Evolutionary conservation across 2,888 invertebrate species (phyloP).

Genomic region (Calephelis perditalis): DNA sequence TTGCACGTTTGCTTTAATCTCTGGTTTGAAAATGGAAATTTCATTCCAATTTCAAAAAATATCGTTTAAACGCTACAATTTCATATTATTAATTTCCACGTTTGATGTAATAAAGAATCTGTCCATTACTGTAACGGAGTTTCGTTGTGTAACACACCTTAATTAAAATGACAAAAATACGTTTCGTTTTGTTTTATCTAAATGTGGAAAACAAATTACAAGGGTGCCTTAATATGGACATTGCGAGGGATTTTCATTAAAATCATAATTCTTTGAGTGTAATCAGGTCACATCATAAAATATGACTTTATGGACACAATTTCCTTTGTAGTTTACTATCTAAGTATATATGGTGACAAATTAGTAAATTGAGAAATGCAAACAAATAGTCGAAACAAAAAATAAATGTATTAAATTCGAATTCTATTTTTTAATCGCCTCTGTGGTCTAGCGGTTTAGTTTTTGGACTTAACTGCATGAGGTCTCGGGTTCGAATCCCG

Average conservation of each 20-base stretch:
- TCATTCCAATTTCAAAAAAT: slow-evolving; percentile 19
- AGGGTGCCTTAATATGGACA: slow-evolving; percentile 5
- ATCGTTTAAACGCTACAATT: not conserved
- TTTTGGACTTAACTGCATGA: no score
- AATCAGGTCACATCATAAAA: not conserved
- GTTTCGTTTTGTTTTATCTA: not conserved
- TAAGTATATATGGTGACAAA: no score
- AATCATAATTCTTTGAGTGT: not conserved
- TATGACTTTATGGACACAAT: not conserved
- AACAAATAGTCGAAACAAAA: no score
- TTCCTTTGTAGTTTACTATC: not conserved
- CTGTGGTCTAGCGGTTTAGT: no score
- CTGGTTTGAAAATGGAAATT: slow-evolving; percentile 20
- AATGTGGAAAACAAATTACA: not conserved
- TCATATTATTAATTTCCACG: not conserved
- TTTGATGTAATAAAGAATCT: no score
- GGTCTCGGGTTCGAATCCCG: no score
- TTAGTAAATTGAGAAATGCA: no score
- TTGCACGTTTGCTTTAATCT: slow-evolving; percentile 27
- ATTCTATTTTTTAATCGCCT: no score
- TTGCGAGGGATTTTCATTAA: slow-evolving; percentile 11
- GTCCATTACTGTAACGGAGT: no score
- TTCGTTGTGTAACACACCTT: not conserved
- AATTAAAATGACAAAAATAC: slow-evolving; percentile 2
- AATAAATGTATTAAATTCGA: no score